phyloP scores from a whole-genome alignment of 2,888 invertebrate species.

The Idaea straminata region DNA sequence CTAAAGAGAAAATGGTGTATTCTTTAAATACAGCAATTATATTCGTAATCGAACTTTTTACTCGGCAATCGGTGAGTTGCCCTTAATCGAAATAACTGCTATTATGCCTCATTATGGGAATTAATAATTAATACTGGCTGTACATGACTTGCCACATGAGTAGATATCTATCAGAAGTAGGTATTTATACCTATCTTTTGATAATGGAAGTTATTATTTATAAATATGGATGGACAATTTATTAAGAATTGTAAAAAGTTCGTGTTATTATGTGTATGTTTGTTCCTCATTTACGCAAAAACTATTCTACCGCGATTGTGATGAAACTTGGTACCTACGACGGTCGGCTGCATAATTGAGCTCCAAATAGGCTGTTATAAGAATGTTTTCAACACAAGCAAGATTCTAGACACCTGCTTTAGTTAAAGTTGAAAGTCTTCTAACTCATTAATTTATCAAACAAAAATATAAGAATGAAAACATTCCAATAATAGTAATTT shows the following conservation, averaged over 20 bases:
- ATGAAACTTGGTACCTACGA: too few relatives aligned
- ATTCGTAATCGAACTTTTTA: constrained; percentile 21
- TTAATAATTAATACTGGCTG: constrained; percentile 22
- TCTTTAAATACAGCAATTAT: constrained; percentile 20
- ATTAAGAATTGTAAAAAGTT: background rate
- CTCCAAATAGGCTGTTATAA: too few relatives aligned
- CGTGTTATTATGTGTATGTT: background rate
- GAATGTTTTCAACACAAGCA: too few relatives aligned
- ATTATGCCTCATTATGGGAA: constrained; percentile 25
- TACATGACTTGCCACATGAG: background rate
- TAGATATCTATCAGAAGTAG: background rate
- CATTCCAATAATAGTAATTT: too few relatives aligned
- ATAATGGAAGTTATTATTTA: background rate
- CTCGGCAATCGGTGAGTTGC: constrained; percentile 17
- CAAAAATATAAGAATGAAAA: too few relatives aligned
- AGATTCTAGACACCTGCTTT: too few relatives aligned
- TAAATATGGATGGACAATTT: background rate
- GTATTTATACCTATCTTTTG: background rate
- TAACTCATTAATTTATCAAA: too few relatives aligned
- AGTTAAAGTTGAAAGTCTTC: too few relatives aligned
- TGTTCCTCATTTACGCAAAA: background rate
- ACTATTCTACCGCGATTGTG: too few relatives aligned
- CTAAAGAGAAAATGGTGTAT: background rate
- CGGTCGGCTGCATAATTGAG: too few relatives aligned
- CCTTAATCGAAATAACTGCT: constrained; percentile 21